Percentiles rank a stretch among this genome's conserved stretches.
phyloP scores from a whole-genome alignment of 1,140 invertebrate species.

The Heterodera carotae region DNA sequence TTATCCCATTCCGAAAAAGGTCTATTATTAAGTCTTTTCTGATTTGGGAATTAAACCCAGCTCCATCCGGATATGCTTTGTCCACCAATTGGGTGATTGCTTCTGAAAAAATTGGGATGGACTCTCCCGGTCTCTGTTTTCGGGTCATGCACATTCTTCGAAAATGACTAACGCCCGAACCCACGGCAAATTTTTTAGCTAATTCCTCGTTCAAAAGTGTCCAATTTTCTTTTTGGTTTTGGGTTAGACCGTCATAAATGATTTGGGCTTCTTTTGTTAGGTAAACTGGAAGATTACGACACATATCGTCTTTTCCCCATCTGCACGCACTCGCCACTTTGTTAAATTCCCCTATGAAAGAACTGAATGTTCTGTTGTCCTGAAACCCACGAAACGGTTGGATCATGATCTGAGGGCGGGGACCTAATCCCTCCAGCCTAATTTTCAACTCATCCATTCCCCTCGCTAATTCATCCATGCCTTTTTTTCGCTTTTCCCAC shows the following conservation, averaged over 20 bases:
- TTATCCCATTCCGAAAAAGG: too few species aligned
- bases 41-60: neutral
- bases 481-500: neutral
- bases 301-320: neutral
- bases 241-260: too few species aligned
- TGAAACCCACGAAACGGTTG: too few species aligned
- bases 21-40: neutral
- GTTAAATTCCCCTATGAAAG: too few species aligned
- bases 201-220: neutral
- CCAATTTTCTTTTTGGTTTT: too few species aligned
- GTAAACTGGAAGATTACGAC: neutral
- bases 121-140: neutral
- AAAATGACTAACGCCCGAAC: neutral
- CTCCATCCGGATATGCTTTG: too few species aligned
- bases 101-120: neutral
- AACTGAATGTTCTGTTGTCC: neutral
- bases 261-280: too few species aligned
- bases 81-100: neutral
- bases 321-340: neutral
- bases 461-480: neutral
- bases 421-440: neutral
- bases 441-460: neutral
- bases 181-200: neutral
- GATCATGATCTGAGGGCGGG: neutral
- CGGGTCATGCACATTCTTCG: neutral